A percentile compares a stretch with the other conserved stretches of the same genome.
Conservation (phyloP, 2,797 vertebrate genomes). For the Podarcis lilfordi region DNA sequence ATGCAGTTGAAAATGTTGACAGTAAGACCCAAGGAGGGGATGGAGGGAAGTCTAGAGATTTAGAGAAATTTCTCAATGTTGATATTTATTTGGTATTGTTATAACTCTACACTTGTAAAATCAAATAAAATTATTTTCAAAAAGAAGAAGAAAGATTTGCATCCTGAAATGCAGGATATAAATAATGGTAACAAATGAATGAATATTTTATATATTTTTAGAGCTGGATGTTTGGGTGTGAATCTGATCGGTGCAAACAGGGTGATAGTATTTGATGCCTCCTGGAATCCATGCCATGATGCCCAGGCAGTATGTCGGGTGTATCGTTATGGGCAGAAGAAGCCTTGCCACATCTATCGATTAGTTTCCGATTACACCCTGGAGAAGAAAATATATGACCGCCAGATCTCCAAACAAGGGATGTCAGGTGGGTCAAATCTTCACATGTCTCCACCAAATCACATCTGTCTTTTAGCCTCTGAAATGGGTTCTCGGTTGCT, state of each 20-base stretch:
- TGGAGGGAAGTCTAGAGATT: too few relatives aligned
- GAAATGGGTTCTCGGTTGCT: not conserved
- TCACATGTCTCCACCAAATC: not conserved
- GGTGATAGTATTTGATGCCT: constrained; percentile 97
- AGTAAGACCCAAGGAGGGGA: too few relatives aligned
- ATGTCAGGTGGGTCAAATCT: constrained; percentile 88
- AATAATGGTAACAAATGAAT: too few relatives aligned
- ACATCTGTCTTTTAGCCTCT: not conserved
- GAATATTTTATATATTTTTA: constrained; percentile 66
- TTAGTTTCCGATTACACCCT: constrained; percentile 97
- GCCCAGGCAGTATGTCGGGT: constrained; percentile 97
- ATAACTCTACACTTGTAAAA: too few relatives aligned
- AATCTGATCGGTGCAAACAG: constrained; percentile 98
- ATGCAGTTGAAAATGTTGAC: too few relatives aligned
- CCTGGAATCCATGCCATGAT: constrained; percentile 98
- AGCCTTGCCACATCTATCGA: constrained; percentile 95
- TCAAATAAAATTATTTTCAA: too few relatives aligned
- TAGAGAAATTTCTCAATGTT: too few relatives aligned
- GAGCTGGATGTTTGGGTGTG: constrained; percentile 96
- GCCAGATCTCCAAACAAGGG: constrained; percentile 98
- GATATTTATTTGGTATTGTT: too few relatives aligned
- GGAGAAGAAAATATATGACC: constrained; percentile 98
- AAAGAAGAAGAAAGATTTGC: too few relatives aligned
- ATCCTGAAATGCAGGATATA: too few relatives aligned
- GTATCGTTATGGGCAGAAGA: constrained; percentile 96